Conservation (phyloP, 2,888 invertebrate species). For the Drosophila yooni region DNA sequence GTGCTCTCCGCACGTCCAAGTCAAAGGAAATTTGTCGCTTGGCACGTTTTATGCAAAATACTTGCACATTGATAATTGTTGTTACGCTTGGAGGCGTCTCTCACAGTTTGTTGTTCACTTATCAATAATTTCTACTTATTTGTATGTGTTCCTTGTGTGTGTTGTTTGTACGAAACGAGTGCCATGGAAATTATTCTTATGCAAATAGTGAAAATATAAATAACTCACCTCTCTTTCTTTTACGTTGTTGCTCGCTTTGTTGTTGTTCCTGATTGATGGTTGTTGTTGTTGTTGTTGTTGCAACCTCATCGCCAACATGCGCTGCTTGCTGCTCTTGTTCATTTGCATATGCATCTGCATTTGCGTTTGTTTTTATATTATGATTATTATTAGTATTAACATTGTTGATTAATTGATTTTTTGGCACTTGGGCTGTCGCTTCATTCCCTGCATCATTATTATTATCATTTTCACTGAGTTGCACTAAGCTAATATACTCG, state of each 20-base stretch:
- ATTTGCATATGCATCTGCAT: conserved; percentile 25
- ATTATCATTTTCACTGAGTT: conserved; percentile 32
- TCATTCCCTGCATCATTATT: conserved; percentile 13
- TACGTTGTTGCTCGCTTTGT: conserved; percentile 12
- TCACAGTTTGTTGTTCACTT: conserved; percentile 25
- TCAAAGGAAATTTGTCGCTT: conserved; percentile 34
- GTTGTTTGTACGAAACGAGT: conserved; percentile 3
- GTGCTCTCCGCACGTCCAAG: conserved; percentile 30
- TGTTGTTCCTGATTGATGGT: conserved; percentile 24
- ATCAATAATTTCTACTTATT: conserved; percentile 10
- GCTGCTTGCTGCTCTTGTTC: conserved; percentile 34
- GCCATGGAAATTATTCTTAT: conserved; percentile 27
- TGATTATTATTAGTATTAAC: conserved; percentile 41
- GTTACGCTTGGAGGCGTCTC: conserved; percentile 34
- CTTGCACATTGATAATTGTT: conserved; percentile 36
- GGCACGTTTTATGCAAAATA: conserved; percentile 25
- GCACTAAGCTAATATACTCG: conserved; percentile 57
- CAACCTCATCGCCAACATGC: conserved; percentile 11
- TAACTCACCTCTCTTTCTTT: conserved; percentile 53
- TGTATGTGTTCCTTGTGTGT: background rate
- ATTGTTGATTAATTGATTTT: conserved; percentile 48
- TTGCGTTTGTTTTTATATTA: conserved; percentile 33
- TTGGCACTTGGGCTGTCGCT: conserved; percentile 58
- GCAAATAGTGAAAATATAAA: conserved; percentile 18
- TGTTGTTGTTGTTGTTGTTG: conserved; percentile 17